Evolutionary conservation across 2,113 vertebrate genomes (phyloP), one percentile per base, ranked within the genome.

Genomic region (Tapirus terrestris): DNA sequence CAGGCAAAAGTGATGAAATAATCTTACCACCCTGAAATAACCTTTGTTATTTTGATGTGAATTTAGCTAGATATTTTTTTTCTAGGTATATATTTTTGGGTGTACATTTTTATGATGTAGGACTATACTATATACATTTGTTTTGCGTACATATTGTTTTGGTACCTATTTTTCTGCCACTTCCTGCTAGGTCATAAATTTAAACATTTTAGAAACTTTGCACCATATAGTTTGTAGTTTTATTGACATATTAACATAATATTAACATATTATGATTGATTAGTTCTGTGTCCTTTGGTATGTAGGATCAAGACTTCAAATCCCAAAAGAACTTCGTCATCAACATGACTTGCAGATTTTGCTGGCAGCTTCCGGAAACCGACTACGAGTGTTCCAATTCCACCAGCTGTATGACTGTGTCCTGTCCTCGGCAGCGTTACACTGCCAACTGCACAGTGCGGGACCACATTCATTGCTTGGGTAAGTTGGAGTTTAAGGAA

Each of bases 301-400:
- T 95, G 0, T 67, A 99, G 99, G 99, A 99, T 95, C 98, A 98
- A 96, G 99, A 98, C 3, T 98, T 99, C 90, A 98, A 97, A 0
- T 96, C 98, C 83, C 99, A 99, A 95, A 99, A 98, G 98, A 98
- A 98, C 98, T 99, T 99, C 18, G 97, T 98, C 36, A 97, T 99
- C 93, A 99, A 99, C 75, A 98, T 99, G 98, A 99, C 98, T 0
- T 99, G 99, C 98, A 99, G 99, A 93, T 99, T 99, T 97, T 99
- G 99, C 98, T 99, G 99, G 99, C 99, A 99, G 98, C 99, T 99
- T 65, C 99, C 99, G 2, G 98, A 99, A 0, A 98, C 99, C 0
- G 98, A 99, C 96, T 99, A 99, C 2, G 98, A 99, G 17, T 99
- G 99, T 96, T 98, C 98, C 85, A 99, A 99, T 88, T 99, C 99